Percentiles rank a stretch among this genome's conserved stretches.
phyloP scores from a whole-genome alignment of 2,797 vertebrate species.

The Antennarius maculatus region DNA sequence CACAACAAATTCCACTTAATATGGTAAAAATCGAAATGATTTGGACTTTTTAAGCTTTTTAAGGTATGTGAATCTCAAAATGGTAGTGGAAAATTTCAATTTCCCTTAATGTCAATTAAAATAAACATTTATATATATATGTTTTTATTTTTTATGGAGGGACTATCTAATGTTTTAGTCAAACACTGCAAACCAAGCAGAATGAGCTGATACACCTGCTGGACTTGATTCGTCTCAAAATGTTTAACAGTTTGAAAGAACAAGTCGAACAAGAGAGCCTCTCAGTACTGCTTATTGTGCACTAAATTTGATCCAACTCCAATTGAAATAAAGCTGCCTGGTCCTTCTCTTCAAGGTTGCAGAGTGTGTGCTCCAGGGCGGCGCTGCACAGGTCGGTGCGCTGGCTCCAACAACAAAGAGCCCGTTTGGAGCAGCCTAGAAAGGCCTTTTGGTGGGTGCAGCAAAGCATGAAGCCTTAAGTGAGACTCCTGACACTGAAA shows the following conservation, averaged over 20 bases:
- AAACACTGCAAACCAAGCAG: background rate
- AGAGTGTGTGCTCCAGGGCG: conserved; percentile 56
- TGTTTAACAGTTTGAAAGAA: conserved; percentile 46
- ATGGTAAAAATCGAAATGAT: too few species aligned
- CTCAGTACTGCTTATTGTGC: conserved; percentile 43
- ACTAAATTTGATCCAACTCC: conserved; percentile 39
- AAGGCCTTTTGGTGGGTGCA: conserved; percentile 71
- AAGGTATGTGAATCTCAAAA: background rate
- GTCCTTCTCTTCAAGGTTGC: conserved; percentile 68
- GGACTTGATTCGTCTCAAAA: conserved; percentile 9
- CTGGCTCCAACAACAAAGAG: conserved; percentile 74
- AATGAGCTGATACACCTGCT: conserved; percentile 36
- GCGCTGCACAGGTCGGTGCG: conserved; percentile 72
- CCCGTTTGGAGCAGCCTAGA: conserved; percentile 65
- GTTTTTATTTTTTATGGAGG: background rate
- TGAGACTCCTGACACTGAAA: conserved; percentile 53
- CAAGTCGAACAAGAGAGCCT: conserved; percentile 40
- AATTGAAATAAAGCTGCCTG: conserved; percentile 44
- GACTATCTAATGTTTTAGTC: conserved; percentile 1
- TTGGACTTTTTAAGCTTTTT: background rate
- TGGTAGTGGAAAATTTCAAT: background rate
- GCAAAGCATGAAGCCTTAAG: conserved; percentile 68
- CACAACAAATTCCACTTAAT: too few species aligned
- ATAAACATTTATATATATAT: too few species aligned
- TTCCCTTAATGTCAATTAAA: too few species aligned